These are phyloP conservation scores for Takifugu bimaculatus DNA, from an alignment of 2,113 vertebrate genomes.

Conservation along the genomic window DNA sequence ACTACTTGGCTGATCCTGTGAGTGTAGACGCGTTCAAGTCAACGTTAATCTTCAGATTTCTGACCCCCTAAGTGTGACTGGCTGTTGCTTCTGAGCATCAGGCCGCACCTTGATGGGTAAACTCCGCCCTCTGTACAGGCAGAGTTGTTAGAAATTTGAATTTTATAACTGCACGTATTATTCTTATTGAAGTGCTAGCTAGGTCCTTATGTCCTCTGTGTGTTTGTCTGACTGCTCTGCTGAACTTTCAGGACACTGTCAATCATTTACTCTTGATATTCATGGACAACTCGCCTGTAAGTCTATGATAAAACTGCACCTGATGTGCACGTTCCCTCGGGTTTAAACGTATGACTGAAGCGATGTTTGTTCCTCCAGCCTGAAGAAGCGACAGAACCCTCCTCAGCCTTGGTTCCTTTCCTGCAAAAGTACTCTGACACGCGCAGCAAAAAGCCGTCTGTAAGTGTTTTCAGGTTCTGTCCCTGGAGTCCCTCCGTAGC, in stretches of 20 bases:
- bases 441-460: slow-evolving; percentile 88
- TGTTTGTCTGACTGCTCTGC: slow-evolving; percentile 25
- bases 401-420: slow-evolving; percentile 86
- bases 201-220: neutral
- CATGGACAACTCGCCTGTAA: slow-evolving; percentile 92
- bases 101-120: too few relatives aligned
- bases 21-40: slow-evolving; percentile 60
- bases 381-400: slow-evolving; percentile 86
- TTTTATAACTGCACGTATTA: too few relatives aligned
- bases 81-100: neutral
- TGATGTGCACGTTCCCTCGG: too few relatives aligned
- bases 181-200: too few relatives aligned
- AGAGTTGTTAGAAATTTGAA: too few relatives aligned
- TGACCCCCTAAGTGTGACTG: neutral
- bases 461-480: slow-evolving; percentile 62
- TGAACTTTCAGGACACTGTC: slow-evolving; percentile 83
- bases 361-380: slow-evolving; percentile 71
- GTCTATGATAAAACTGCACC: slow-evolving; percentile 50
- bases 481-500: neutral
- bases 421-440: slow-evolving; percentile 91
- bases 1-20: slow-evolving; percentile 97
- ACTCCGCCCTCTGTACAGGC: too few relatives aligned
- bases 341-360: too few relatives aligned
- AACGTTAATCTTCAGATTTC: neutral
- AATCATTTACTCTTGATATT: slow-evolving; percentile 93